Evolutionary conservation across 2,113 vertebrate genomes (phyloP), one percentile per base, ranked within the genome.

Genomic region (Gasterosteus aculeatus): DNA sequence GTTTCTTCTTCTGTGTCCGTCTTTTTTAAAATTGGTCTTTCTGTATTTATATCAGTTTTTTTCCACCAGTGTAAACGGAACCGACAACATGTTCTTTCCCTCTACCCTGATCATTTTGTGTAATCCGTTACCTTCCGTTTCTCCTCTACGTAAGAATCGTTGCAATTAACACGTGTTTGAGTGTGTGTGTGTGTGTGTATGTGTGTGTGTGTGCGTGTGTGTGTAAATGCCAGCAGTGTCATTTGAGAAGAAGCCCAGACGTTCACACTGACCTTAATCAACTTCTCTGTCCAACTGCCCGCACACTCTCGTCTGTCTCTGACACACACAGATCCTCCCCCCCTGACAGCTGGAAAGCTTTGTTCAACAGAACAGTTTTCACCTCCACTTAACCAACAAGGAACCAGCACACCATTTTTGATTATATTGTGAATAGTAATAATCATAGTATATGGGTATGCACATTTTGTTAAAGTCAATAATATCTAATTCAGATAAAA

Each of bases 381-480:
- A 83, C 80, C 77, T 73, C 75, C 68, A 75, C 76, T 86, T 84
- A 89, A 87, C 78, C 71, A 65, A 64, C 15, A 81, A 76, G 44
- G 74, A 85, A 85, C 83, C 79, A 75, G 72, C 81, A 53, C 63
- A 66, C 75, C 49, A 35, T 35, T 35, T 35, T 35, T 4, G 5
- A 35, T 35, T 35, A 35, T 35, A 35, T 35, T 35, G 33, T 35
- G 5, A 35, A 35, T 38, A 38, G 7, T 38, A 38, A 38, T 38
- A 38, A 38, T 38, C 35, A 38, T 6, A 38, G 35, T 38, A 38
- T 38, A 7, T 38, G 35, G 35, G 35, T 1, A 14, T 18, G 3
- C 8, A 61, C 35, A 15, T 57, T 57, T 56, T 56, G 5, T 38
- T 10, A 18, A 60, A 9, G 10, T 22, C 49, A n/a, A 19, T 35